Base-by-base conservation (phyloP, 2,888 invertebrate genomes). In the Mechanitis messenoides region DNA sequence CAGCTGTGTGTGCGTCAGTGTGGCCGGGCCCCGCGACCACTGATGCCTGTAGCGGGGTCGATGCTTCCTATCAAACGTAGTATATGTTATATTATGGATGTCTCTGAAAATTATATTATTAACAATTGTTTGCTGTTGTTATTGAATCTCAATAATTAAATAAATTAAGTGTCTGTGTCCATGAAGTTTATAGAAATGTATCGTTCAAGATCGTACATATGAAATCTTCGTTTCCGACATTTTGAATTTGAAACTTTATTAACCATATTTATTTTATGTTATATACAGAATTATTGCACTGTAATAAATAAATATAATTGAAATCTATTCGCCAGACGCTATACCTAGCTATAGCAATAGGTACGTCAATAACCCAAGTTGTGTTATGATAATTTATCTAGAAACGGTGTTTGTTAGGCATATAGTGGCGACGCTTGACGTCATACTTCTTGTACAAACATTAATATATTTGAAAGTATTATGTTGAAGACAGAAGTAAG, bases 1-100 rank as follows among this genome's bases (percentile, higher is more conserved):
- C 65, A 65, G 63, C 65, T 61, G 63, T 63, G 61, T 55, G 65
- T 63, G 65, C 65, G 63, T 63, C 63, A 55, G 33, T 58, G 38
- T 53, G 50, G 50, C 54, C 55, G 55, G 61, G 53, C 42, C 7
- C 42, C 42, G 42, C 42, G 7, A 42, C 59, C 46, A 65, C 62
- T 63, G 64, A 60, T 61, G 62, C 60, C 58, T 42, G 42, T 54
- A 45, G 54, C 59, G 20, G 61, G 63, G 63, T 63, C 65, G 63
- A 63, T 65, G 65, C 55, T 42, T 42, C 11, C 7, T 9, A 9
- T 42, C 42, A 9, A 38, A 38, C 42, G 42, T 42, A 42, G 3
- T 9, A 42, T 38, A 38, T 35, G 20, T 35, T 38, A 7, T 42
- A 42, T 42, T 42, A 42, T 42, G 42, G 42, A 42, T 11, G 42